Conservation (phyloP, 2,797 vertebrate species). For the Squalus acanthias region DNA sequence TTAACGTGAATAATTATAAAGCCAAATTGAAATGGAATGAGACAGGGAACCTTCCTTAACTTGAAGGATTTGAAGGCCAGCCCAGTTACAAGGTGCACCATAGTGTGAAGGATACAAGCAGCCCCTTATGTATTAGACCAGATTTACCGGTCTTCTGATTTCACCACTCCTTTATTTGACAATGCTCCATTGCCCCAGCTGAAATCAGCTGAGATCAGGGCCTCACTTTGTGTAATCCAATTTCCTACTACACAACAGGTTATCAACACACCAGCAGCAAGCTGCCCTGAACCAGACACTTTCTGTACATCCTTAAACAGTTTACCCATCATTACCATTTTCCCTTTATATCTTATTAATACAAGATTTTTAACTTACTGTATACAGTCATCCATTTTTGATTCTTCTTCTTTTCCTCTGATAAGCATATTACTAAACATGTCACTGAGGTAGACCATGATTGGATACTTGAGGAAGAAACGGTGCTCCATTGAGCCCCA, state of each 20-base stretch:
- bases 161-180: background rate
- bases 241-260: background rate
- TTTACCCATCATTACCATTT: background rate
- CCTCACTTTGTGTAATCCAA: background rate
- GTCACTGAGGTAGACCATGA: background rate
- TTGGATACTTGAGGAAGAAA: background rate
- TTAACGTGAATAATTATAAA: background rate
- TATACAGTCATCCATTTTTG: background rate
- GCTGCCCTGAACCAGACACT: too few relatives aligned
- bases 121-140: background rate
- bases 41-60: too few relatives aligned
- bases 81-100: background rate
- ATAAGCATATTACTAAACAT: background rate
- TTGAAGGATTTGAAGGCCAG: background rate
- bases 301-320: too few relatives aligned
- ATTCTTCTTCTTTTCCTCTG: accelerated
- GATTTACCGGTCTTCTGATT: background rate
- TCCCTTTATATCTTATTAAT: background rate
- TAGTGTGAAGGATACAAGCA: background rate
- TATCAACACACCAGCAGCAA: background rate
- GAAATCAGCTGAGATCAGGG: background rate
- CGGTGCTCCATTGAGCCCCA: accelerated
- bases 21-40: background rate
- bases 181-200: background rate
- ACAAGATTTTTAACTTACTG: background rate